These are phyloP conservation scores for Acronicta leporina DNA, from an alignment of 2,888 invertebrate species.

Conservation along the genomic window DNA sequence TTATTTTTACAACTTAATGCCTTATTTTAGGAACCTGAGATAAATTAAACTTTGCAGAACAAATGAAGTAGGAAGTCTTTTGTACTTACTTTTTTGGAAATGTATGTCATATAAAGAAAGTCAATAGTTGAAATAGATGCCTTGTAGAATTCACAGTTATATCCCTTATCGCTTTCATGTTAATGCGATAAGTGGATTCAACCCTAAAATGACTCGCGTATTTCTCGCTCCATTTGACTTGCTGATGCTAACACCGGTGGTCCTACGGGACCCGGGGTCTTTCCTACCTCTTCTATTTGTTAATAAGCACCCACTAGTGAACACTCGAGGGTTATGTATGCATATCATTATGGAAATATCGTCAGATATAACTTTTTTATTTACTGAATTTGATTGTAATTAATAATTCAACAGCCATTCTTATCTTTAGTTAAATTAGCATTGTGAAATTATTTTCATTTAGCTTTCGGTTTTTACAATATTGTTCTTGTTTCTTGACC, in stretches of 20 bases:
- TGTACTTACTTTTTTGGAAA: too few species aligned
- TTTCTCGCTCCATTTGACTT: constrained; percentile 77
- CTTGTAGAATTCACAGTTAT: not conserved
- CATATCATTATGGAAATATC: constrained; percentile 61
- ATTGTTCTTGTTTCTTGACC: not conserved
- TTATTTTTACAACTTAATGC: too few species aligned
- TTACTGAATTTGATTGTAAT: constrained; percentile 46
- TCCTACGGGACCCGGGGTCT: constrained; percentile 64
- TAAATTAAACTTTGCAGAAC: too few species aligned
- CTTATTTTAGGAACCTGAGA: too few species aligned
- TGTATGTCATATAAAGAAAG: too few species aligned
- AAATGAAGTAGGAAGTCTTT: too few species aligned
- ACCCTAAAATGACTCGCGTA: constrained; percentile 73
- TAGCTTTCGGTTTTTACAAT: not conserved
- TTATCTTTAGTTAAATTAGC: constrained; percentile 12
- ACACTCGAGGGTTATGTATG: constrained; percentile 45
- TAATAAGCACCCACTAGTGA: constrained; percentile 71
- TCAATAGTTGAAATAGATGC: too few species aligned
- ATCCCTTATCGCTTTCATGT: not conserved
- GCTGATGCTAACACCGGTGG: constrained; percentile 83
- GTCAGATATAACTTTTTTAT: constrained; percentile 53
- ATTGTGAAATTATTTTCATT: constrained; percentile 8
- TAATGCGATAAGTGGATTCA: constrained; percentile 48
- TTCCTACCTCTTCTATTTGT: constrained; percentile 76
- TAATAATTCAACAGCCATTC: constrained; percentile 51